Evolutionary conservation across 92 coral and sea anemone genomes (phyloP), one percentile per base, ranked within the genome.

Genomic region (Chrysogorgia sp.): DNA sequence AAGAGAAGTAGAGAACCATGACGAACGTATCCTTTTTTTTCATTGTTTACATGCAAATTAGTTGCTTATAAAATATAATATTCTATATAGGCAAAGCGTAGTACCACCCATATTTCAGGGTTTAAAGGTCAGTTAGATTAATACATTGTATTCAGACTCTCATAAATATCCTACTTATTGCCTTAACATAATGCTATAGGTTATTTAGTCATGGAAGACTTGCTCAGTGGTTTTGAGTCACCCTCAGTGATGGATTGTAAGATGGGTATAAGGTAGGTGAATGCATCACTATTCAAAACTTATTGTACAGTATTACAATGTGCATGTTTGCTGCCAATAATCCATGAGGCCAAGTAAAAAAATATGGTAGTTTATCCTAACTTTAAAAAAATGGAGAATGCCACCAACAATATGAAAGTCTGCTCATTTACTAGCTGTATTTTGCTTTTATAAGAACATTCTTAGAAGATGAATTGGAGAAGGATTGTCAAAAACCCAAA

Each of bases 211-310:
- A 88, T 94, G 97, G 96, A 94, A 76, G 98, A 94, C 75, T 77
- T 94, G 22, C 89, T 94, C 7, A 91, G 85, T 76, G 97, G 90
- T 0, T 94, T 94, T 82, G 98, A 94, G 7, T 81, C 80, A 23
- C 98, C 98, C n/a, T 90, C 92, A 59, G 97, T 94, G 6, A 94
- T 94, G 98, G 98, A 94, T 71, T 94, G 98, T 76, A 94, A 94
- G 74, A 94, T 94, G 92, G 98, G 98, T 26, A 90, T 90, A 60
- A 94, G 98, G 98, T 93, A 3, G 4, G 76, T 47, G 32, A 29
- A 24, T 58, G 63, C n/a, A 53, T 53, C 60, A 53, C 23, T 45
- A 9, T 58, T 58, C 32, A 58, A 23, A 24, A 17, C 1, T 23
- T 2, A 10, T 30, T 4, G 22, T 23, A 58, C 23, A 23, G 12